Conservation (phyloP, 2,888 invertebrate species). For the Pyrocoelia pectoralis region DNA sequence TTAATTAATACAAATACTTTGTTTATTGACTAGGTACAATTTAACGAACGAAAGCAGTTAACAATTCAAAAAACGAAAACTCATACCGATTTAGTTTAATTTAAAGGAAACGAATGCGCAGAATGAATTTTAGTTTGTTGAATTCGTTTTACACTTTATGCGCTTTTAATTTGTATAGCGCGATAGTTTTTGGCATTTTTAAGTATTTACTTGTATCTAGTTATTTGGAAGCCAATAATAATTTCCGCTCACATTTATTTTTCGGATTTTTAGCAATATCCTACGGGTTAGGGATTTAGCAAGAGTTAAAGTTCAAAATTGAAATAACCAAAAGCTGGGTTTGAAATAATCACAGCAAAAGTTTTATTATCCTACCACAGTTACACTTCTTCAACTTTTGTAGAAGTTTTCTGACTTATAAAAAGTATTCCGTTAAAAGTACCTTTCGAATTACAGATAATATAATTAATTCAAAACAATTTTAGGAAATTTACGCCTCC, state of each 20-base stretch:
- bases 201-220: neutral
- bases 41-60: no score
- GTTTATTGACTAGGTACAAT: no score
- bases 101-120: no score
- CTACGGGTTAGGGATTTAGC: neutral
- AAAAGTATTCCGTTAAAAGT: constrained; percentile 1
- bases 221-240: neutral
- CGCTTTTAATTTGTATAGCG: no score
- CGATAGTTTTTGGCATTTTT: no score
- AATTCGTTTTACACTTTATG: no score
- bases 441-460: neutral
- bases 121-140: no score
- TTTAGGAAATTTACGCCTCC: neutral
- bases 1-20: no score
- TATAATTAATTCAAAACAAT: constrained; percentile 2
- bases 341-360: constrained; percentile 10
- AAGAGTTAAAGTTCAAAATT: constrained; percentile 8
- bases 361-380: constrained; percentile 11
- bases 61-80: no score
- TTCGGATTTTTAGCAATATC: neutral
- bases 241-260: neutral
- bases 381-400: neutral
- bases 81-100: no score
- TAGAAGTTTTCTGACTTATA: constrained; percentile 5
- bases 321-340: constrained; percentile 10